phyloP scores from a whole-genome alignment of 2,797 vertebrate species.

The Euthynnus affinis region DNA sequence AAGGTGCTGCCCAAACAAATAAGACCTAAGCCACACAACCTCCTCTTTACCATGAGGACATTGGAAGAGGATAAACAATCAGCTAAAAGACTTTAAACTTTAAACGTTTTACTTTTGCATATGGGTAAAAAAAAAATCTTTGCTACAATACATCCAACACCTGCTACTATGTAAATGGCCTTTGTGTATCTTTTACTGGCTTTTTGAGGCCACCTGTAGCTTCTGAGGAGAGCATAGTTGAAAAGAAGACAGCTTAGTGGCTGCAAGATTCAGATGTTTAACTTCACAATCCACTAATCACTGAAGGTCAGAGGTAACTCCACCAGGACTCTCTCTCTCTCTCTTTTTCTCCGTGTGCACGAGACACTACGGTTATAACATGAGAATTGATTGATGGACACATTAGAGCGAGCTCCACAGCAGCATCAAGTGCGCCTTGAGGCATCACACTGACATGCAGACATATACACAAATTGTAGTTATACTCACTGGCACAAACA shows the following conservation, averaged over 20 bases:
- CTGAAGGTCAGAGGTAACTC: conserved; percentile 41
- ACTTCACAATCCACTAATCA: conserved; percentile 30
- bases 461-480: conserved; percentile 25
- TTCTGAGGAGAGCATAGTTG: background rate
- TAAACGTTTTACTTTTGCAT: background rate
- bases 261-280: conserved; percentile 26
- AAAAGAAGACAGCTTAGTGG: conserved; percentile 6
- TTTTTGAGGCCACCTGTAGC: conserved; percentile 16
- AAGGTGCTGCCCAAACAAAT: no score
- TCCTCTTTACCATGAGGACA: no score
- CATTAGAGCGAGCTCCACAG: conserved; percentile 44
- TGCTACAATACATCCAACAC: background rate
- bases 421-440: conserved; percentile 41
- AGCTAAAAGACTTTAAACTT: no score
- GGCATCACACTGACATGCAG: conserved; percentile 37
- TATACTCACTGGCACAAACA: conserved; percentile 20
- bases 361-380: conserved; percentile 51
- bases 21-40: no score
- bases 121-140: no score
- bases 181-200: background rate
- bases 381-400: conserved; percentile 74
- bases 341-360: no score
- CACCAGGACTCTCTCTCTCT: background rate
- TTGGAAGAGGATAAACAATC: no score
- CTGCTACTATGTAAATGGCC: no score